Evolutionary conservation across 1,140 invertebrate genomes (phyloP).

Genomic region (Bombus difficillimus): DNA sequence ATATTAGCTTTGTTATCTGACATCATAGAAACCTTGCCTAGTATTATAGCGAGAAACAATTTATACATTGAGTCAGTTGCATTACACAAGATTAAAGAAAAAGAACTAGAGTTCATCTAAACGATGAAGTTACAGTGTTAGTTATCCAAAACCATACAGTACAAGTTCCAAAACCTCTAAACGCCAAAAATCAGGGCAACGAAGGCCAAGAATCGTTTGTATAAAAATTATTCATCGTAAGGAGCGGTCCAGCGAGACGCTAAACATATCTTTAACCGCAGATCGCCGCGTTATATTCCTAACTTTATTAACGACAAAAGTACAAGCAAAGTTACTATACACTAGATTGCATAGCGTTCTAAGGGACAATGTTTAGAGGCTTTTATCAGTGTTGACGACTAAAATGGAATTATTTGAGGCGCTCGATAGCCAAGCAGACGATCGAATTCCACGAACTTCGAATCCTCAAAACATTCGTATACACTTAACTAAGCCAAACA

Average conservation of each 20-base stretch:
- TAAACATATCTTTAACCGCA: conserved; percentile 32
- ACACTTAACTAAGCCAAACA: background rate
- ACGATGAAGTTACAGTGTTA: background rate
- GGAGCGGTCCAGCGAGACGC: conserved; percentile 4
- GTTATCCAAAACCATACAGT: no score
- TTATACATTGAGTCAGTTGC: background rate
- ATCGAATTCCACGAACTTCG: background rate
- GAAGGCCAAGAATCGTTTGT: background rate
- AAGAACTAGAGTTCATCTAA: background rate
- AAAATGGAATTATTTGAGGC: conserved; percentile 54
- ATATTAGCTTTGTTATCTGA: background rate
- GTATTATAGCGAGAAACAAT: background rate
- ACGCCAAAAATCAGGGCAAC: no score
- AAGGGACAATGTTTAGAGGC: conserved; percentile 39
- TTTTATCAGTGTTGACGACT: conserved; percentile 55
- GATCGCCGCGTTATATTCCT: conserved; percentile 39
- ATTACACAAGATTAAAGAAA: background rate
- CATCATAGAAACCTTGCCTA: background rate
- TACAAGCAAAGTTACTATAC: conserved; percentile 55
- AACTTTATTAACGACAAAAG: conserved; percentile 42
- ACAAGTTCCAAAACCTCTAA: background rate
- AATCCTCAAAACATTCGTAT: background rate
- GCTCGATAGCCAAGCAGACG: background rate
- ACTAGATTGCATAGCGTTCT: conserved; percentile 45
- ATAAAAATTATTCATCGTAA: background rate